Base-by-base conservation (phyloP, 1,140 invertebrate species). In the Caenorhabditis latens region DNA sequence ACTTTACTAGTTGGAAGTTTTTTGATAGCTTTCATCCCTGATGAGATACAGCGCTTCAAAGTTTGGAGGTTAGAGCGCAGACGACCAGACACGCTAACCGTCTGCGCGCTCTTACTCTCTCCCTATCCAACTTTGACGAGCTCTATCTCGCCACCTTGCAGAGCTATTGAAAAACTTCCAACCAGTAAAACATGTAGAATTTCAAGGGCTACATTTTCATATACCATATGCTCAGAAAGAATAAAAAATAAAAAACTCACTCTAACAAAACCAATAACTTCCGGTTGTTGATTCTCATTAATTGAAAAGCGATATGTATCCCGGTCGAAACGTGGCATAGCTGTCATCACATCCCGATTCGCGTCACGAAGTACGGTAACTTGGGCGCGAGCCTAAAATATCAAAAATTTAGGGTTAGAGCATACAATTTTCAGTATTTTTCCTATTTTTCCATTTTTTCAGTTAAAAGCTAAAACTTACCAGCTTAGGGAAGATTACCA, bases 341-440 rank as follows among this genome's bases (percentile, higher is more conserved):
- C 63, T 65, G 67, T 83, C 65, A 85, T 89, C 13, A 88, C 84
- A 65, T 82, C 55, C n/a, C 57, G 55, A 11, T 84, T 63, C 19
- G 89, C 90, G 40, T 91, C 89, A 42, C 92, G 83, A 11, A 89
- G 57, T n/a, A 91, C 89, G 8, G 90, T 90, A 46, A 91, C 90
- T 48, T 90, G 61, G 40, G 90, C 88, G 2, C 82, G 89, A 21
- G 90, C 90, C 90, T 91, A 46, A 61, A 90, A 89, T 87, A 53
- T 57, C 4, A 7, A 13, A 50, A n/a, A 50, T 50, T 82, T 50
- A 42, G 11, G 4, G 0, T 8, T 58, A 0, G n/a, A 53, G 11
- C 0, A 9, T 3, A 14, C 50, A 8, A 53, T 0, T 11, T 53
- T 53, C 16, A 14, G 9, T 14, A 0, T 53, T 14, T 53, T 53